These are phyloP conservation scores for Hassar affinis DNA, from an alignment of 2,113 vertebrate species.

Conservation along the genomic window DNA sequence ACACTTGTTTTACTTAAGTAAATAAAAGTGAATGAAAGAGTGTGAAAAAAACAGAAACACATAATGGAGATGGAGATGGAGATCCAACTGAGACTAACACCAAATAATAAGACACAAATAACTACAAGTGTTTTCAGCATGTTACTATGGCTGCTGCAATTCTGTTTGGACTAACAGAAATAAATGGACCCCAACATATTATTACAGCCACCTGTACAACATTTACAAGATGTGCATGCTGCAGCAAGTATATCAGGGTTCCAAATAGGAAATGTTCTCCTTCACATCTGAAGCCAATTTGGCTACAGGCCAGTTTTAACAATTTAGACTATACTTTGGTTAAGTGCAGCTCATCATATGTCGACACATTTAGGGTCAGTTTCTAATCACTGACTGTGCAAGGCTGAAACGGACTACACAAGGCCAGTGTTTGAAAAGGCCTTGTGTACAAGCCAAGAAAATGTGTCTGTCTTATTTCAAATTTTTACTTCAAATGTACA, in stretches of 20 bases:
- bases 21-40: neutral
- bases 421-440: neutral
- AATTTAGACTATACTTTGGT: neutral
- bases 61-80: neutral
- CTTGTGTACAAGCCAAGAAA: neutral
- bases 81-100: neutral
- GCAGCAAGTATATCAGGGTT: conserved; percentile 17
- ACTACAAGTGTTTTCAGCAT: conserved; percentile 35
- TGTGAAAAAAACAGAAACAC: neutral
- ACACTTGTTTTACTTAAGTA: neutral
- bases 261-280: neutral
- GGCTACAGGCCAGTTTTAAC: neutral
- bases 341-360: neutral
- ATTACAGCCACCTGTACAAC: conserved; percentile 48
- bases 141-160: conserved; percentile 42
- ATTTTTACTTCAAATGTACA: neutral
- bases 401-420: neutral
- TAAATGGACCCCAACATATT: neutral
- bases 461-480: neutral
- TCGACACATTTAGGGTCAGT: neutral
- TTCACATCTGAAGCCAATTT: neutral
- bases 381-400: neutral
- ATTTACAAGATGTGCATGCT: conserved; percentile 41
- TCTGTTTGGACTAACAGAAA: conserved; percentile 41
- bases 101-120: neutral